Evolutionary conservation across 2,888 invertebrate species (phyloP).

Genomic region (Matsumyia berberina): DNA sequence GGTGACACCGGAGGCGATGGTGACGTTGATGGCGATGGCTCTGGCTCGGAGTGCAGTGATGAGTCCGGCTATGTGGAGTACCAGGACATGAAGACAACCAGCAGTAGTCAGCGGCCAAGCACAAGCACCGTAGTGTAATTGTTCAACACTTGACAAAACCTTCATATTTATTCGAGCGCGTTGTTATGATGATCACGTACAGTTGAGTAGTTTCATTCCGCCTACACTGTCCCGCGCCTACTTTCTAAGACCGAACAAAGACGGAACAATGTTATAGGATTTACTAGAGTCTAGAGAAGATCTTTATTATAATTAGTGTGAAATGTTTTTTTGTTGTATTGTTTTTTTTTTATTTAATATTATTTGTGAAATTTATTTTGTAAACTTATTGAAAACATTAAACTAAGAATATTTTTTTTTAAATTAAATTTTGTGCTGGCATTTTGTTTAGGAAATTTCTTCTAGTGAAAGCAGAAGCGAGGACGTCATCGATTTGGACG

Average conservation of each 20-base stretch:
- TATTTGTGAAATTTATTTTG: conserved; percentile 66
- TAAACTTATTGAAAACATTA: conserved; percentile 58
- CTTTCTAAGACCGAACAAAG: conserved; percentile 22
- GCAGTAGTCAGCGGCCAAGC: conserved; percentile 48
- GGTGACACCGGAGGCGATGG: conserved; percentile 85
- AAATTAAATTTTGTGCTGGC: conserved; percentile 25
- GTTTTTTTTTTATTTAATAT: conserved; percentile 67
- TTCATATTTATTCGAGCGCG: conserved; percentile 62
- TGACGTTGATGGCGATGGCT: conserved; percentile 87
- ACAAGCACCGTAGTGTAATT: conserved; percentile 68
- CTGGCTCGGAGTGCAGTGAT: conserved; percentile 93
- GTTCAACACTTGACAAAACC: too few species aligned
- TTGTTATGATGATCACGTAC: conserved; percentile 25
- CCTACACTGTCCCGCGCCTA: conserved; percentile 9
- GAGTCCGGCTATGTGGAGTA: conserved; percentile 96
- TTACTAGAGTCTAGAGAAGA: conserved; percentile 48
- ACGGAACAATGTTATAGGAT: conserved; percentile 58
- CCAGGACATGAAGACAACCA: conserved; percentile 83
- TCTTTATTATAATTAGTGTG: conserved; percentile 52
- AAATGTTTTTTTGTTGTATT: conserved; percentile 70
- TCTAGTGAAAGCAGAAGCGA: too few species aligned
- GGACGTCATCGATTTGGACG: too few species aligned
- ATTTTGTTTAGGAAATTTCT: neutral
- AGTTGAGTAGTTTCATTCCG: conserved; percentile 33
- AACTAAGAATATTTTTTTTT: conserved; percentile 50